Base-by-base conservation (phyloP, 2,113 vertebrate species). In the Upupa epops region DNA sequence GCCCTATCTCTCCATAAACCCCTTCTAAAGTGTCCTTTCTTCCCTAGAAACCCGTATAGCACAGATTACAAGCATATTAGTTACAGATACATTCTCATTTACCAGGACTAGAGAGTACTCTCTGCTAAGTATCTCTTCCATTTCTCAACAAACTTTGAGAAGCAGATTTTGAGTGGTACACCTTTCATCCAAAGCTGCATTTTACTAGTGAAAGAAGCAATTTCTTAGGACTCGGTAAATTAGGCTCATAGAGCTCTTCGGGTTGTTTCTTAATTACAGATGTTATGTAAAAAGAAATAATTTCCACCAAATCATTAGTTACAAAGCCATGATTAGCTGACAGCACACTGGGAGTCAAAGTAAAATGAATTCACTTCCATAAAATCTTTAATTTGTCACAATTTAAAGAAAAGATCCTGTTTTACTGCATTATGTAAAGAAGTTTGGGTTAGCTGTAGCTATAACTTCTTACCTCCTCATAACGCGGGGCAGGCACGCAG, bases 191-290 rank as follows among this genome's bases (percentile, higher is more conserved):
- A 72, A 86, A 79, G 16, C 5, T 63, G 36, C 19, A 37, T 54
- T 83, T 80, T 55, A 45, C 42, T 42, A 51, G 25, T 17, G 42
- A 86, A 87, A 52, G 58, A 79, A 94, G 59, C 22, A 81, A 56
- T 78, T 90, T 92, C 86, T 84, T 28, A 86, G 31, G 68, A 85
- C 81, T 81, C 42, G 49, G 60, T 87, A 87, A 89, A 93, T 86
- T 65, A 74, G 42, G 19, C 49, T 70, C n/a, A 73, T 45, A 91
- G 60, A 91, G 64, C 60, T 76, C 68, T 77, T 92, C 28, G 14
- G 48, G 59, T 87, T 91, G 36, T 13, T 66, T 89, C 63, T 85
- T 32, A 74, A 83, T 91, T 71, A 88, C 60, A 88, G 60, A 13
- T 56, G 42, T 80, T 85, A 91, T 13, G 21, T 59, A 71, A 77